phyloP scores from a whole-genome alignment of 2,888 invertebrate species.

The Coecobrya sp. region DNA sequence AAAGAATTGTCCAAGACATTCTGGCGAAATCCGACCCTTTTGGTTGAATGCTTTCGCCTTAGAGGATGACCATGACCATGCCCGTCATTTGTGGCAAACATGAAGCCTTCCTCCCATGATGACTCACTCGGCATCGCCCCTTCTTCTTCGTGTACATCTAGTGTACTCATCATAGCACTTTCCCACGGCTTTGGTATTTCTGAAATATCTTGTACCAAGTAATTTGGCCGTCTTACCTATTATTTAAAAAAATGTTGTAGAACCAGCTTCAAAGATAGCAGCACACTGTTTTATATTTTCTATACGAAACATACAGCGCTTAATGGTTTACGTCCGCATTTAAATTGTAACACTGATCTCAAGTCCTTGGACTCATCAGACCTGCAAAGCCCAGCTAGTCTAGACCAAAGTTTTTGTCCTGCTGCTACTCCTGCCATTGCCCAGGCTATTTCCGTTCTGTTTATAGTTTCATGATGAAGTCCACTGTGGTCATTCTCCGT shows the following conservation, averaged over 20 bases:
- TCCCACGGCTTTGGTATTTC: conserved; percentile 63
- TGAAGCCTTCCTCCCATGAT: conserved; percentile 71
- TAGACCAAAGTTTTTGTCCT: conserved; percentile 83
- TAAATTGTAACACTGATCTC: conserved; percentile 74
- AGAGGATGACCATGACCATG: background rate
- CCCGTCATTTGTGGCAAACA: conserved; percentile 37
- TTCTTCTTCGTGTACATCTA: background rate
- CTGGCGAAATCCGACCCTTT: conserved; percentile 62
- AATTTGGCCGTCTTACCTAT: conserved; percentile 74
- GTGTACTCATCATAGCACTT: background rate
- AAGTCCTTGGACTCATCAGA: conserved; percentile 57
- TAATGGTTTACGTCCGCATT: conserved; percentile 75
- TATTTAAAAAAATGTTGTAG: background rate
- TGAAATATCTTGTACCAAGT: conserved; percentile 33
- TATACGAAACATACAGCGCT: conserved; percentile 51
- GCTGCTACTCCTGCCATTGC: conserved; percentile 80
- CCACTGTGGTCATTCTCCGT: background rate
- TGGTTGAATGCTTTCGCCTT: background rate
- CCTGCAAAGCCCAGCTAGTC: conserved; percentile 80
- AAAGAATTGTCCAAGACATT: background rate
- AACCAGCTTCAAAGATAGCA: background rate
- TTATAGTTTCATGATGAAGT: conserved; percentile 51
- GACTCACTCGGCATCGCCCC: background rate
- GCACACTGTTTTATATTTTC: background rate
- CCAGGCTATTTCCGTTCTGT: conserved; percentile 71